These are phyloP conservation scores for Cryptus armator DNA, from an alignment of 2,888 invertebrate genomes.

Conservation along the genomic window DNA sequence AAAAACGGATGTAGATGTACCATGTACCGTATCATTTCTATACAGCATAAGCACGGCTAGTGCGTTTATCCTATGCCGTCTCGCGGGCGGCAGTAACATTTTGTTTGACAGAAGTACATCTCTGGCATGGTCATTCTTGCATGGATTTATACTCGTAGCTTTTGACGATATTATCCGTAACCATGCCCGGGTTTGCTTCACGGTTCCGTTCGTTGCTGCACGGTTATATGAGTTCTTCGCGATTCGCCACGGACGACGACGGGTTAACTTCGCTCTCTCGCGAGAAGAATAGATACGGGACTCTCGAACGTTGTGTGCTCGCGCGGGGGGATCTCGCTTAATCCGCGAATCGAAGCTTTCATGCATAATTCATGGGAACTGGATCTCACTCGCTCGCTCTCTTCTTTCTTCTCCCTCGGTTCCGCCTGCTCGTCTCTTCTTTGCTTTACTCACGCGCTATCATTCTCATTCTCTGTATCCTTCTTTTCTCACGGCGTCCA, in stretches of 20 bases:
- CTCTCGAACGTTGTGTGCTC: conserved; percentile 55
- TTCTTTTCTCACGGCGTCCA: conserved; percentile 52
- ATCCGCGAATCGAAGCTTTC: conserved; percentile 84
- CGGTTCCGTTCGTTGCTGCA: conserved; percentile 59
- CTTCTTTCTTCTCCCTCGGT: conserved; percentile 43
- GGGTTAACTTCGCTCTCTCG: conserved; percentile 60
- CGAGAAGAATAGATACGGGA: conserved; percentile 65
- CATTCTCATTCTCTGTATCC: conserved; percentile 68
- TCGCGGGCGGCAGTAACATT: conserved; percentile 42
- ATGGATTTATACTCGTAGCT: conserved; percentile 73
- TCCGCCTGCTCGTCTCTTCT: conserved; percentile 60
- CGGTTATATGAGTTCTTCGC: conserved; percentile 72
- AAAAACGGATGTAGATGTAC: conserved; percentile 29
- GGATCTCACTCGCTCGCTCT: conserved; percentile 66
- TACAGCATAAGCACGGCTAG: background rate
- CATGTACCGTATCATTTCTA: conserved; percentile 10
- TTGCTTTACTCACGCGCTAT: conserved; percentile 60
- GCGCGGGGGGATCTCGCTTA: conserved; percentile 76
- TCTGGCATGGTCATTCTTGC: conserved; percentile 74
- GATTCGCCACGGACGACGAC: conserved; percentile 75
- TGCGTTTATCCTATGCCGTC: conserved; percentile 3
- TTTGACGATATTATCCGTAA: conserved; percentile 76
- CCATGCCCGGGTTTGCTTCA: conserved; percentile 64
- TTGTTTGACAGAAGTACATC: conserved; percentile 74
- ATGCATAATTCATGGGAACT: conserved; percentile 83